Evolutionary conservation across 2,888 invertebrate species (phyloP).

Genomic region (Noctuana brunneofusca): DNA sequence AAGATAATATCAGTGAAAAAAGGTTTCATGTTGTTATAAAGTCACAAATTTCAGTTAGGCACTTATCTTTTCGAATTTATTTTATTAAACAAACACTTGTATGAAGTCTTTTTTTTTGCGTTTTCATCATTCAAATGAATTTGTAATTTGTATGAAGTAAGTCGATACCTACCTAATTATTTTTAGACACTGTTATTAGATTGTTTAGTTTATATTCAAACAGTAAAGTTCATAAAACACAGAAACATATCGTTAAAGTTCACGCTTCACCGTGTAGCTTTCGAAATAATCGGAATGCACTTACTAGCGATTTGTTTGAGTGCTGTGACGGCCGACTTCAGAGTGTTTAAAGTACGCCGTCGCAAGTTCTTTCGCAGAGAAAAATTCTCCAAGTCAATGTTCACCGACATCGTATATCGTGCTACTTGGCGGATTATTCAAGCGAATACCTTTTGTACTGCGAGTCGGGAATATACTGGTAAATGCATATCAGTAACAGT

Average conservation of each 20-base stretch:
- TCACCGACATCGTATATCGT: slow-evolving; percentile 60
- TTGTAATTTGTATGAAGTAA: too few relatives aligned
- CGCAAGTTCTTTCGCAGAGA: slow-evolving; percentile 73
- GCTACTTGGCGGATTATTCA: slow-evolving; percentile 39
- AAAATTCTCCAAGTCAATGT: slow-evolving; percentile 74
- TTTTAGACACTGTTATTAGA: too few relatives aligned
- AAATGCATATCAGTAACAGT: slow-evolving; percentile 73
- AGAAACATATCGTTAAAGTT: not conserved
- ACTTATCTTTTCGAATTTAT: too few relatives aligned
- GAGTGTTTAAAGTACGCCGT: slow-evolving; percentile 72
- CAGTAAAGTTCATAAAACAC: not conserved
- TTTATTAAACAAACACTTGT: too few relatives aligned
- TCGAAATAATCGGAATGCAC: slow-evolving; percentile 44
- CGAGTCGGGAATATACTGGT: slow-evolving; percentile 72
- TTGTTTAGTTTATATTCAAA: too few relatives aligned
- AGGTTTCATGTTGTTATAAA: too few relatives aligned
- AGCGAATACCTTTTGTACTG: slow-evolving; percentile 65
- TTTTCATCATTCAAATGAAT: too few relatives aligned
- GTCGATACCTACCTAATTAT: too few relatives aligned
- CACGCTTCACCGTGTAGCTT: not conserved
- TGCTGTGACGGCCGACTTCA: slow-evolving; percentile 74
- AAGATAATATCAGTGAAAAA: too few relatives aligned
- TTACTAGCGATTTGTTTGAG: slow-evolving; percentile 77
- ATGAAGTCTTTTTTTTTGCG: too few relatives aligned
- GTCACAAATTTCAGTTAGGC: too few relatives aligned